Conservation (phyloP, 2,888 invertebrate genomes). For the Tipula vernalis region DNA sequence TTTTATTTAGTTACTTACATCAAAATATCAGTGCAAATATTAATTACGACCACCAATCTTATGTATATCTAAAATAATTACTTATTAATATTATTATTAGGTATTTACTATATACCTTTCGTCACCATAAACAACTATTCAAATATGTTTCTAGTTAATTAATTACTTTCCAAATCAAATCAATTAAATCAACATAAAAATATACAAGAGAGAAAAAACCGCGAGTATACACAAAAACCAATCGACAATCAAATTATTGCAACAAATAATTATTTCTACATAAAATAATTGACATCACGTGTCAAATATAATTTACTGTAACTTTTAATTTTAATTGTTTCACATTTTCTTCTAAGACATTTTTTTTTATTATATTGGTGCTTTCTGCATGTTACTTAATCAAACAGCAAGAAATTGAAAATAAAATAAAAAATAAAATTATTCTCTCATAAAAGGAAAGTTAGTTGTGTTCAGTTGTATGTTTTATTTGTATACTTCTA, state of each 20-base stretch:
- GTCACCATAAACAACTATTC: neutral
- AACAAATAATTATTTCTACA: constrained; percentile 4
- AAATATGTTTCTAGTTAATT: neutral
- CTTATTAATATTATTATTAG: neutral
- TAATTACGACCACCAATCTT: neutral
- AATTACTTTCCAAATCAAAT: constrained; percentile 4
- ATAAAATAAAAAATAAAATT: neutral
- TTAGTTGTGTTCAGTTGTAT: neutral
- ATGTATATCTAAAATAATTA: neutral
- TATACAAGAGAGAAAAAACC: neutral
- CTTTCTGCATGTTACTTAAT: neutral
- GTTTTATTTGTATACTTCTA: neutral
- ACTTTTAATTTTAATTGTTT: neutral
- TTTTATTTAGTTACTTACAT: no score
- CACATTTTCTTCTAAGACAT: neutral
- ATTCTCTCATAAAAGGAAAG: neutral
- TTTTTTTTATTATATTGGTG: neutral
- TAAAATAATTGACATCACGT: neutral
- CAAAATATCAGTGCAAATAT: neutral
- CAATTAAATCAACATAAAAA: neutral
- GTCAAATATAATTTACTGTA: neutral
- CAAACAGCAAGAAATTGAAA: neutral
- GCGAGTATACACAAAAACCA: neutral
- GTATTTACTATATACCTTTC: neutral
- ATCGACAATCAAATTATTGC: neutral